Evolutionary conservation across 1,140 invertebrate genomes (phyloP).

Genomic region (Diorhabda elongata): DNA sequence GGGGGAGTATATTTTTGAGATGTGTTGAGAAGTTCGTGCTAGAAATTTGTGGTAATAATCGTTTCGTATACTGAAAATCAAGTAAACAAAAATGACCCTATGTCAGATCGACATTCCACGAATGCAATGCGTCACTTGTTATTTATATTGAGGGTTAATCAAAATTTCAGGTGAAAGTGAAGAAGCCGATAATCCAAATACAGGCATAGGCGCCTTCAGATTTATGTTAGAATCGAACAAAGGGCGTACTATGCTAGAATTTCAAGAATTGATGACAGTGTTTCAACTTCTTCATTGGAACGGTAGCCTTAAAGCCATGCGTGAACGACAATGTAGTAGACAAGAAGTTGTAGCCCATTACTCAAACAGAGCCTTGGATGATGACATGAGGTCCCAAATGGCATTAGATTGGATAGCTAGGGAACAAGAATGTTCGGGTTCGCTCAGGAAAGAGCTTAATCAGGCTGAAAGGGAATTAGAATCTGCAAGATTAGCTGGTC

Average conservation of each 20-base stretch:
- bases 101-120: too few relatives aligned
- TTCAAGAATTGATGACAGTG: slow-evolving; percentile 95
- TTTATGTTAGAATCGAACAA: slow-evolving; percentile 94
- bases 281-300: slow-evolving; percentile 96
- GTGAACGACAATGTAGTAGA: slow-evolving; percentile 89
- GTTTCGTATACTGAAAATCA: too few relatives aligned
- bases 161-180: slow-evolving; percentile 49
- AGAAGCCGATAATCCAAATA: slow-evolving; percentile 75
- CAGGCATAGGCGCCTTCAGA: slow-evolving; percentile 87
- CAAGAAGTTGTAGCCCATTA: slow-evolving; percentile 94
- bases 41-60: too few relatives aligned
- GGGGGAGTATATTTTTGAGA: too few relatives aligned
- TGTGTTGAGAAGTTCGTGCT: too few relatives aligned
- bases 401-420: slow-evolving; percentile 91
- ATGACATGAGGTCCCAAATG: slow-evolving; percentile 95
- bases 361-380: slow-evolving; percentile 82
- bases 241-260: slow-evolving; percentile 91
- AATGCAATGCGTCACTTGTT: too few relatives aligned
- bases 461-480: slow-evolving; percentile 84
- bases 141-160: too few relatives aligned
- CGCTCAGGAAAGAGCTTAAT: slow-evolving; percentile 75
- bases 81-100: too few relatives aligned
- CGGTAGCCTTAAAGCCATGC: slow-evolving; percentile 86
- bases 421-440: slow-evolving; percentile 76
- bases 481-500: slow-evolving; percentile 80